Percentiles rank a stretch among this genome's conserved stretches.
These are phyloP conservation scores for Procapra przewalskii DNA, from an alignment of 2,113 vertebrate genomes.

Conservation along the genomic window DNA sequence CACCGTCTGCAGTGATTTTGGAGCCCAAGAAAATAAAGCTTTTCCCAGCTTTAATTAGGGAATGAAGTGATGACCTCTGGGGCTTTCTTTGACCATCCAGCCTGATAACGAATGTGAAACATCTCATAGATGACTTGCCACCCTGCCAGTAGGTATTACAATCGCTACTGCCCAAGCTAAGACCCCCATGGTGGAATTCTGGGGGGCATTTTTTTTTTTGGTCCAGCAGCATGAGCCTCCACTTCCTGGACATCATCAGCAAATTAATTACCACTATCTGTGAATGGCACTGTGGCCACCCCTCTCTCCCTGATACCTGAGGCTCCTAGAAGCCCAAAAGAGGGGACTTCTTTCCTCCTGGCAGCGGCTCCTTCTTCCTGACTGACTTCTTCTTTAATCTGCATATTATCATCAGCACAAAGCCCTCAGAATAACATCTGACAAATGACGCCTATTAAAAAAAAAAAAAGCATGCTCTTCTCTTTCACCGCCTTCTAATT, in stretches of 20 bases:
- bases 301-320: background rate
- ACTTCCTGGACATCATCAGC: conserved; percentile 57
- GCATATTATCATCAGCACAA: conserved; percentile 84
- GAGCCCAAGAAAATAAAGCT: background rate
- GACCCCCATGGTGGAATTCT: conserved; percentile 9
- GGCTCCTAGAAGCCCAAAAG: background rate
- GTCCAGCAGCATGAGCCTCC: background rate
- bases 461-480: conserved; percentile 79
- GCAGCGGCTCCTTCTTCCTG: background rate
- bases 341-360: background rate
- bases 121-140: fast-evolving
- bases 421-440: conserved; percentile 83
- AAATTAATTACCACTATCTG: conserved; percentile 73
- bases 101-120: background rate
- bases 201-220: background rate
- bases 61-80: fast-evolving
- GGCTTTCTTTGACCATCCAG: background rate
- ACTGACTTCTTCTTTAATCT: conserved; percentile 84
- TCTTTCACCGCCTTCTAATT: conserved; percentile 85
- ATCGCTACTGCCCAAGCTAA: background rate
- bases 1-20: background rate
- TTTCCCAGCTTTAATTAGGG: background rate
- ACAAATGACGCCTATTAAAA: conserved; percentile 84
- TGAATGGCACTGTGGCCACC: background rate
- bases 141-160: background rate